phyloP scores from a whole-genome alignment of 2,797 vertebrate species.

The Amphiprion clarkii region DNA sequence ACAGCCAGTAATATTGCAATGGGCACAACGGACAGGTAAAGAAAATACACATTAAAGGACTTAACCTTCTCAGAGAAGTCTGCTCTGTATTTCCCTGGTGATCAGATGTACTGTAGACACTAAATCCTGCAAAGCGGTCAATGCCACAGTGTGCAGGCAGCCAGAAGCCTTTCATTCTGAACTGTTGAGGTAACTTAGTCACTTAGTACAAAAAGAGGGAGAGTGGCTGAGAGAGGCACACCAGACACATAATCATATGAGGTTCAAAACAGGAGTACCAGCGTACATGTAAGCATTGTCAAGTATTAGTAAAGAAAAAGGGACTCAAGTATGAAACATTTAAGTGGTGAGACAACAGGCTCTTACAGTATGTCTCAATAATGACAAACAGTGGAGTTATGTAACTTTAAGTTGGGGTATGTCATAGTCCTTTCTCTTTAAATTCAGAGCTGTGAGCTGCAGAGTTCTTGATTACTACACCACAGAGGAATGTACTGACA shows the following conservation, averaged over 20 bases:
- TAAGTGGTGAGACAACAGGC: background rate
- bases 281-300: background rate
- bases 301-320: background rate
- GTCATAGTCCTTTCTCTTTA: constrained; percentile 7
- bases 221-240: background rate
- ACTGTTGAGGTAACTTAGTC: background rate
- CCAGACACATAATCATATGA: background rate
- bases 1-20: background rate
- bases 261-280: background rate
- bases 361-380: constrained; percentile 3
- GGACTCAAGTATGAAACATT: background rate
- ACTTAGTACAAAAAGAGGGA: background rate
- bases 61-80: background rate
- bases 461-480: constrained; percentile 38
- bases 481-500: constrained; percentile 44
- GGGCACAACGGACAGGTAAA: background rate
- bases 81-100: background rate
- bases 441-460: constrained; percentile 21
- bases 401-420: constrained; percentile 15
- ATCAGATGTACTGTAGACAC: background rate
- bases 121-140: background rate
- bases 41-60: background rate
- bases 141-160: background rate
- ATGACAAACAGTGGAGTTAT: constrained; percentile 25
- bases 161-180: background rate